Conservation (phyloP, 2,888 invertebrate genomes). For the Eupithecia tripunctaria region DNA sequence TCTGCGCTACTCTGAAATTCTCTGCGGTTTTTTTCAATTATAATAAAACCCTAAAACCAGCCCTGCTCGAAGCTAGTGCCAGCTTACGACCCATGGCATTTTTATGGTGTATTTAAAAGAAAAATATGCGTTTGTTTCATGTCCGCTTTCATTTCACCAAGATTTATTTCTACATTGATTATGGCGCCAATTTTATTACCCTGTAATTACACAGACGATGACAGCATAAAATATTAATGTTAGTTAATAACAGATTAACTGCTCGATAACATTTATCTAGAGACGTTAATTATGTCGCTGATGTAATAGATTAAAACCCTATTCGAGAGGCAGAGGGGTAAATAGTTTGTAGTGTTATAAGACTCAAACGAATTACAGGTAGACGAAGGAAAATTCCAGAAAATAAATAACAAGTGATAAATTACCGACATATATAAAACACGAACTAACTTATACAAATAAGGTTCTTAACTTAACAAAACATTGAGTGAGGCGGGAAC, state of each 20-base stretch:
- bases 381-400: neutral
- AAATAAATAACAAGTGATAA: conserved; percentile 39
- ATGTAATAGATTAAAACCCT: neutral
- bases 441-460: conserved; percentile 80
- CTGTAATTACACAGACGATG: conserved; percentile 73
- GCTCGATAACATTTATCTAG: conserved; percentile 40
- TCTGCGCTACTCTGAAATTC: neutral
- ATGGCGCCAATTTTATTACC: conserved; percentile 74
- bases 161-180: conserved; percentile 81
- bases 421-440: conserved; percentile 60
- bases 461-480: conserved; percentile 78
- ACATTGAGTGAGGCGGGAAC: conserved; percentile 70
- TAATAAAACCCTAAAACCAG: neutral
- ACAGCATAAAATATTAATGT: conserved; percentile 70
- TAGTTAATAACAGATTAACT: conserved; percentile 63
- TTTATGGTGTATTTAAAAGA: conserved; percentile 78
- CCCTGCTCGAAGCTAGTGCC: conserved; percentile 64
- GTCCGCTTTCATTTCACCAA: conserved; percentile 75
- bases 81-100: conserved; percentile 76
- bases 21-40: neutral
- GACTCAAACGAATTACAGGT: neutral
- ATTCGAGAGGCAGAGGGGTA: neutral
- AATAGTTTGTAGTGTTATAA: neutral
- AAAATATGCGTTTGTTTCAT: conserved; percentile 78
- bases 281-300: conserved; percentile 14